phyloP scores from a whole-genome alignment of 2,113 vertebrate species.

The Anguilla rostrata region DNA sequence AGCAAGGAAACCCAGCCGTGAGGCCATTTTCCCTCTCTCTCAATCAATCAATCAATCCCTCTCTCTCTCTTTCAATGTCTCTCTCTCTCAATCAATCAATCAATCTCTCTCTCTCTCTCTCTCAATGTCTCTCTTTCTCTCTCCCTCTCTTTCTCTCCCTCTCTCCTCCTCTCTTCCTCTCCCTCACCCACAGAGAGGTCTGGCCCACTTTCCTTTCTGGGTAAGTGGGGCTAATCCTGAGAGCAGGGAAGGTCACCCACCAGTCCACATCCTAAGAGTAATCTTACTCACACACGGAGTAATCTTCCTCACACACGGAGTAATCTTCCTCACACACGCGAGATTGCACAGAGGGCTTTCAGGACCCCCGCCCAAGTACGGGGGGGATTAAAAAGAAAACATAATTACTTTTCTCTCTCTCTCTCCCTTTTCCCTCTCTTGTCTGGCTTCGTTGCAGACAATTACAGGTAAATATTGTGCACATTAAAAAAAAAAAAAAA shows the following conservation, averaged over 20 bases:
- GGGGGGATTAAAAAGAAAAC: constrained; percentile 11
- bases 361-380: not conserved
- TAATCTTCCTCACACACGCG: constrained; percentile 42
- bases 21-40: not conserved
- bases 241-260: constrained; percentile 42
- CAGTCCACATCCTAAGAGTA: constrained; percentile 31
- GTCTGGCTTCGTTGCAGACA: not conserved
- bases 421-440: not conserved
- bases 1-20: not conserved
- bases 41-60: not conserved
- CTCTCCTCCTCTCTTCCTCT: not conserved
- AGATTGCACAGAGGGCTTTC: constrained; percentile 35
- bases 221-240: constrained; percentile 47
- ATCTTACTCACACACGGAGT: constrained; percentile 39
- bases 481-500: too few relatives aligned
- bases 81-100: not conserved
- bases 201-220: constrained; percentile 49
- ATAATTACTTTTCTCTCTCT: not conserved
- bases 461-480: not conserved
- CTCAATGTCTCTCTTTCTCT: too few relatives aligned
- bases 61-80: not conserved
- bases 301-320: constrained; percentile 40
- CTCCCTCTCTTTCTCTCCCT: too few relatives aligned
- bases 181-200: constrained; percentile 2
- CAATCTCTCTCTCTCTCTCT: not conserved